phyloP scores from a whole-genome alignment of 2,113 vertebrate genomes.

The Choloepus hoffmanni region DNA sequence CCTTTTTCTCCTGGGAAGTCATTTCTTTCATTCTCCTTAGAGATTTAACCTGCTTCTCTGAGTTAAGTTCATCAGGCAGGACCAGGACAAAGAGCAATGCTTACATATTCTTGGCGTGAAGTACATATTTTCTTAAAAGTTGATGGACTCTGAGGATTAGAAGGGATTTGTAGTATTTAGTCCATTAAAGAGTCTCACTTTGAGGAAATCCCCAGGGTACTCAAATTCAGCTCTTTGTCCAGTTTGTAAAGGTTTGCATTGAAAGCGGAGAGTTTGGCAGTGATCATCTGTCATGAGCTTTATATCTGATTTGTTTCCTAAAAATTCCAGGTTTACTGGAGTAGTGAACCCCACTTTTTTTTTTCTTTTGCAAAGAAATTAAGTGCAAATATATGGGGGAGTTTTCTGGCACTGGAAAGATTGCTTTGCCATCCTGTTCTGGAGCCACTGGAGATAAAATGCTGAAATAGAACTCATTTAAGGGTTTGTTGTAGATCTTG shows the following conservation, averaged over 20 bases:
- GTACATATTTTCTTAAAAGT: not conserved
- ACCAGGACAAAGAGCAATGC: not conserved
- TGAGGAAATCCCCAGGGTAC: not conserved
- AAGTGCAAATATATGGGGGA: not conserved
- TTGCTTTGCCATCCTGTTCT: not conserved
- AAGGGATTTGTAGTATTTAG: not conserved
- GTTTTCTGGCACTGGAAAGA: not conserved
- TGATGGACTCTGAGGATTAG: not conserved
- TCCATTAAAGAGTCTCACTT: not conserved
- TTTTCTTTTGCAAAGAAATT: not conserved
- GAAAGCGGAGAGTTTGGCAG: not conserved
- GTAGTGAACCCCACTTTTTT: not conserved
- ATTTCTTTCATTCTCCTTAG: not conserved
- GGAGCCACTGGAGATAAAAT: not conserved
- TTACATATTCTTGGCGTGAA: not conserved
- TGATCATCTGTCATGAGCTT: not conserved
- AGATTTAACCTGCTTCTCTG: not conserved
- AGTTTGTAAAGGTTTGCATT: not conserved
- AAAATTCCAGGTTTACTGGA: constrained; percentile 3
- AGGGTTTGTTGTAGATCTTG: not conserved
- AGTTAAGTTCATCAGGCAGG: not conserved
- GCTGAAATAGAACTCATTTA: not conserved
- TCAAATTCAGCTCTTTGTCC: not conserved
- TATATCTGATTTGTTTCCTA: not conserved
- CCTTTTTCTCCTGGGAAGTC: not conserved